Percentiles rank a stretch among this genome's conserved stretches.
Evolutionary conservation across 2,797 vertebrate species (phyloP).

Genomic region (Scyliorhinus canicula): DNA sequence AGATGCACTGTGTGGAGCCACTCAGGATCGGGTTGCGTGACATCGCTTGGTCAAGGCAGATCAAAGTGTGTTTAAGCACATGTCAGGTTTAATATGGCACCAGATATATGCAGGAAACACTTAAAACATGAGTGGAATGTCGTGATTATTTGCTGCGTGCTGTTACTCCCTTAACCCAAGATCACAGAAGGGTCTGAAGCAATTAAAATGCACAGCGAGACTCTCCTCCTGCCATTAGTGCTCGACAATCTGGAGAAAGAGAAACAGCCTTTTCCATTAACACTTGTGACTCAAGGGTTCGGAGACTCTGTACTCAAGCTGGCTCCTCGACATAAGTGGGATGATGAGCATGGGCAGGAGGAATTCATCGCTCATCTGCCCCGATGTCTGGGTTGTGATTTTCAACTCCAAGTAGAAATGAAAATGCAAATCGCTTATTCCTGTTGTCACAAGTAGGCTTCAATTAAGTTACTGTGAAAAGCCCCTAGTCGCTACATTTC

Average conservation of each 20-base stretch:
- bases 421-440: too few relatives aligned
- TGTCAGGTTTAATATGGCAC: constrained; percentile 5
- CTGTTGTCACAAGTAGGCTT: too few relatives aligned
- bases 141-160: neutral
- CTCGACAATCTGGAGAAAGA: neutral
- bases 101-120: neutral
- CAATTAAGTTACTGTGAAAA: too few relatives aligned
- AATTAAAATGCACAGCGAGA: constrained; percentile 9
- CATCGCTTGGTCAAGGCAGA: neutral
- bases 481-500: too few relatives aligned
- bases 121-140: neutral
- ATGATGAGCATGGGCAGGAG: neutral
- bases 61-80: neutral
- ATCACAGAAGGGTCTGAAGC: neutral
- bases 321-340: neutral
- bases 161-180: neutral
- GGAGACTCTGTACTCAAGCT: neutral
- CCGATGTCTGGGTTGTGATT: neutral
- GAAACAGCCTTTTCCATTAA: neutral
- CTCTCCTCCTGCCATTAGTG: neutral
- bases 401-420: neutral
- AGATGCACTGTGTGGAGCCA: neutral
- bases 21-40: neutral
- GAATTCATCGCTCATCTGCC: neutral
- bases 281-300: neutral